Evolutionary conservation across 37 sponge, comb jelly and placozoan species (phyloP).

Genomic region (Chondrosia reniformis): DNA sequence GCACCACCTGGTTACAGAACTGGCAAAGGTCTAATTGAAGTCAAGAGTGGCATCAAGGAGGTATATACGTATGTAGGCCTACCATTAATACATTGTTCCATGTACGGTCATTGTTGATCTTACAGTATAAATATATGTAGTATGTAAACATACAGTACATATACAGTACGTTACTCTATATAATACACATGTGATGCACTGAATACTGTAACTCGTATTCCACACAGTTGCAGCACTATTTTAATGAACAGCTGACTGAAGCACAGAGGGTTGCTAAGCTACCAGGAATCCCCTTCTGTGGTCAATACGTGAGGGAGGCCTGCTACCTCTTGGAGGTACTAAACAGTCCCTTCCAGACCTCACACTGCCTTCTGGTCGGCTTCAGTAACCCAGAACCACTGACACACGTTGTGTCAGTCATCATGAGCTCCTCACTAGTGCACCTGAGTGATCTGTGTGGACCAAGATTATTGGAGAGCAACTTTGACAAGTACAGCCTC

Average conservation of each 20-base stretch:
- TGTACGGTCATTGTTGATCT: too few species aligned
- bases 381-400: conserved; percentile 51
- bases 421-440: conserved; percentile 38
- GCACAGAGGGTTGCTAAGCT: neutral
- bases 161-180: too few species aligned
- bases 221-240: neutral
- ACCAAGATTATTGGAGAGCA: neutral
- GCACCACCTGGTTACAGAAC: too few species aligned
- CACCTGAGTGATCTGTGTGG: conserved; percentile 28
- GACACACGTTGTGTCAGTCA: conserved; percentile 25
- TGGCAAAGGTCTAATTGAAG: too few species aligned
- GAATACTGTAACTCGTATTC: too few species aligned
- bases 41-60: too few species aligned
- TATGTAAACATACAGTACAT: too few species aligned
- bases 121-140: too few species aligned
- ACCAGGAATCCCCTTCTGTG: neutral
- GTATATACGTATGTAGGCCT: too few species aligned
- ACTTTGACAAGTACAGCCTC: too few species aligned
- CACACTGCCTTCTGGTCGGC: conserved; percentile 50
- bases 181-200: too few species aligned
- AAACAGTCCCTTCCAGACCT: conserved; percentile 19
- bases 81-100: too few species aligned
- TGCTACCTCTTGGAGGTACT: conserved; percentile 33
- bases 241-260: neutral
- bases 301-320: conserved; percentile 30